Conservation (phyloP, 2,113 vertebrate species). For the Perca schrenkii region DNA sequence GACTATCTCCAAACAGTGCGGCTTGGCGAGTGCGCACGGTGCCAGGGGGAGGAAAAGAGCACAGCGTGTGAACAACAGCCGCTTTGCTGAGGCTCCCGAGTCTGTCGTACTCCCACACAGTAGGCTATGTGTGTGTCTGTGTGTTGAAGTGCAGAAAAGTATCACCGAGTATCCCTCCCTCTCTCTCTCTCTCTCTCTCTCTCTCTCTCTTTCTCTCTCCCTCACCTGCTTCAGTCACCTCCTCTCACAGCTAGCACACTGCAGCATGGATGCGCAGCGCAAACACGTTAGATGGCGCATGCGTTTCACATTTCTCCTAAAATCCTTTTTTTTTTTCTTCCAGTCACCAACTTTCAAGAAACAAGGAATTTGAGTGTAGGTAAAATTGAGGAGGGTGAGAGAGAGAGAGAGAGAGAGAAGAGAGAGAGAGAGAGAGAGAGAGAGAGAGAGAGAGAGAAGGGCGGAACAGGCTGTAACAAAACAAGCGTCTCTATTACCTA, state of each 20-base stretch:
- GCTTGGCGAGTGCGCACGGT: conserved; percentile 63
- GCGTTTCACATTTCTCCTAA: conserved; percentile 85
- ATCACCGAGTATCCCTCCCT: conserved; percentile 29
- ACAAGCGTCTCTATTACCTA: conserved; percentile 90
- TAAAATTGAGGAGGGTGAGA: conserved; percentile 83
- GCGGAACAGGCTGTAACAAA: conserved; percentile 87
- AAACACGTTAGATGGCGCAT: conserved; percentile 85
- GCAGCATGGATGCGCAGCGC: conserved; percentile 74
- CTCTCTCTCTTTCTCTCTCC: conserved; percentile 42
- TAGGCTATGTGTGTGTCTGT: conserved; percentile 41
- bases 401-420: conserved; percentile 33
- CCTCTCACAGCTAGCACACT: conserved; percentile 69
- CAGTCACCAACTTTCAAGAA: conserved; percentile 76
- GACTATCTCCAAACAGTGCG: conserved; percentile 67
- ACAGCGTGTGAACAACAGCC: conserved; percentile 54
- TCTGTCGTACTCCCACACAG: conserved; percentile 65
- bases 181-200: conserved; percentile 66
- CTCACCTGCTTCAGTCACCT: conserved; percentile 83
- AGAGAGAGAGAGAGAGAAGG: conserved; percentile 58
- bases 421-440: conserved; percentile 46
- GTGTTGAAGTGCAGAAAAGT: conserved; percentile 59
- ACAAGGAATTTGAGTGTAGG: conserved; percentile 75
- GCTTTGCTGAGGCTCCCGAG: conserved; percentile 55
- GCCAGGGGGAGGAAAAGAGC: conserved; percentile 57
- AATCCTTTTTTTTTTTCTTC: conserved; percentile 75